Evolutionary conservation across 2,113 vertebrate species (phyloP), one percentile per base, ranked within the genome.

Genomic region (Hipposideros armiger): DNA sequence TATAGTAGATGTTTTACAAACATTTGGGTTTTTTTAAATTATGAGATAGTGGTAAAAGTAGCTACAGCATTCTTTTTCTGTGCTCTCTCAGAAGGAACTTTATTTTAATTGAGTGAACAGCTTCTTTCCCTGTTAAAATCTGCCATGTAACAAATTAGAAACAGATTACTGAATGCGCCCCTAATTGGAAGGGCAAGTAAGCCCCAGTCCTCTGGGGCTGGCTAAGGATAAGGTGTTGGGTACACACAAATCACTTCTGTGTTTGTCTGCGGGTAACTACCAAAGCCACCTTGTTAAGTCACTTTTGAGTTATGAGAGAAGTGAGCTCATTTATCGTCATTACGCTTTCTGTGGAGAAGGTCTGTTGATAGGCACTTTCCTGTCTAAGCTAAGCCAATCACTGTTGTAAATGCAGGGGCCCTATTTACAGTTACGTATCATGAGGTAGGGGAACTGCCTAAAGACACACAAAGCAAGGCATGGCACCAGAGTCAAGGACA

Each of bases 281-380:
- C 13, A 26, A 73, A 40, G 24, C 80, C 54, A 67, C 24, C 30
- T 13, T 30, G 11, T 42, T 56, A 60, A 81, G 67, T 91, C 88
- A 85, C 42, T 92, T 94, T 50, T 94, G 91, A 95, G 54, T 91
- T 93, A 95, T 72, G n/a, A 92, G n/a, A 72, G n/a, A 89, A 93
- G 52, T n/a, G 11, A 80, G 19, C 36, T 95, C 56, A 96, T 94
- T 89, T 95, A 94, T 97, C 92, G 95, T 86, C 36, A 20, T 67
- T 81, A 42, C 4, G 9, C 67, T 86, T 95, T 86, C 86, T 17
- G 16, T 67, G 56, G 62, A 56, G 0, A 32, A 22, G 22, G 40
- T 54, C n/a, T 47, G 8, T 56, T 94, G 93, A 50, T 50, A 88
- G 26, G 62, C 19, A 22, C 10, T 2, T 56, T 92, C 32, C 62